phyloP scores from a whole-genome alignment of 2,113 vertebrate genomes.

The Geococcyx californianus region DNA sequence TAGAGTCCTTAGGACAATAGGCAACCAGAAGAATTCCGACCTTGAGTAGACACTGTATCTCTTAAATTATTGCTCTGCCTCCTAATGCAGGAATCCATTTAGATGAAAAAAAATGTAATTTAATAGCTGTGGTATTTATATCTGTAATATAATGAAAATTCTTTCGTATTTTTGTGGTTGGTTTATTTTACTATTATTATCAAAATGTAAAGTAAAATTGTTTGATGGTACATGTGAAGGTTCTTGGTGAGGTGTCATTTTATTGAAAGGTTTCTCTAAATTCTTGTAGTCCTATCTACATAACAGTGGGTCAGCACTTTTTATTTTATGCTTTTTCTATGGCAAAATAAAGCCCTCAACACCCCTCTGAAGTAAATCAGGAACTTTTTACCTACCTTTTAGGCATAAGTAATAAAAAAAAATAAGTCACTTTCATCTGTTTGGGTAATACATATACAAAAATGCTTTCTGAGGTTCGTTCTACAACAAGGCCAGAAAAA shows the following conservation, averaged over 20 bases:
- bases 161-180: neutral
- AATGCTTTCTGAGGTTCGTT: neutral
- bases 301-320: neutral
- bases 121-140: neutral
- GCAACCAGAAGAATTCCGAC: neutral
- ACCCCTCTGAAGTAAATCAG: neutral
- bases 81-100: neutral
- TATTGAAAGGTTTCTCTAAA: neutral
- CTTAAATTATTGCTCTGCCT: neutral
- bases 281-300: neutral
- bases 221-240: neutral
- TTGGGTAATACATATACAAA: neutral
- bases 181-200: neutral
- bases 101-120: neutral
- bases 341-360: neutral
- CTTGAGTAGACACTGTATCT: neutral
- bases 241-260: neutral
- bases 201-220: neutral
- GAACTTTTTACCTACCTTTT: neutral
- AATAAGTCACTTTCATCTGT: neutral
- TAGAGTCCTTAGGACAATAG: neutral
- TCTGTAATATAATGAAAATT: neutral
- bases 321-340: neutral
- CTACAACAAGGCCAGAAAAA: neutral
- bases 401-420: neutral